Evolutionary conservation across 2,888 invertebrate genomes (phyloP).

Genomic region (Prosapia bicincta): DNA sequence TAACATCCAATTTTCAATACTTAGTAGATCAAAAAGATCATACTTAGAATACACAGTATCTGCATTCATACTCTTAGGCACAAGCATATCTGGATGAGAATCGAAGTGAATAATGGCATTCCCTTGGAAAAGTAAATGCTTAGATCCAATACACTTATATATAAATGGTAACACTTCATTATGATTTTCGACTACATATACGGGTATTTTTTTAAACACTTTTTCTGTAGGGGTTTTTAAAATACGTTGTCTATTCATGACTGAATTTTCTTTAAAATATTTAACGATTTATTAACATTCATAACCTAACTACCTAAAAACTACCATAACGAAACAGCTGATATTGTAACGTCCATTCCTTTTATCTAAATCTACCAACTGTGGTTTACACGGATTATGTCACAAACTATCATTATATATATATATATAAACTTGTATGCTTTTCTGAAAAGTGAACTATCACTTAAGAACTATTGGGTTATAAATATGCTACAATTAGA

Average conservation of each 20-base stretch:
- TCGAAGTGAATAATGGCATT: slow-evolving; percentile 82
- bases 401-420: too few species aligned
- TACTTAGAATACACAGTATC: slow-evolving; percentile 70
- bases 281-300: too few species aligned
- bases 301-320: too few species aligned
- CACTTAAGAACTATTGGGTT: too few species aligned
- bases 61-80: slow-evolving; percentile 73
- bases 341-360: too few species aligned
- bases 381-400: too few species aligned
- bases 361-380: too few species aligned
- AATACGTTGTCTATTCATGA: not conserved
- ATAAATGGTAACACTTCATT: slow-evolving; percentile 74
- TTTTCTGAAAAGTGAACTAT: too few species aligned
- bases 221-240: not conserved
- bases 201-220: slow-evolving; percentile 59
- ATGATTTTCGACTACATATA: slow-evolving; percentile 75
- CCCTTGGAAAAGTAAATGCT: slow-evolving; percentile 72
- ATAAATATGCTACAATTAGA: too few species aligned
- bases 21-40: slow-evolving; percentile 59
- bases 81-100: slow-evolving; percentile 88
- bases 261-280: too few species aligned
- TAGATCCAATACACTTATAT: slow-evolving; percentile 74
- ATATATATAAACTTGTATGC: too few species aligned
- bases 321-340: too few species aligned
- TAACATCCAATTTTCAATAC: slow-evolving; percentile 94